Evolutionary conservation across 2,113 vertebrate genomes (phyloP), one percentile per base, ranked within the genome.

Genomic region (Antennarius striatus): DNA sequence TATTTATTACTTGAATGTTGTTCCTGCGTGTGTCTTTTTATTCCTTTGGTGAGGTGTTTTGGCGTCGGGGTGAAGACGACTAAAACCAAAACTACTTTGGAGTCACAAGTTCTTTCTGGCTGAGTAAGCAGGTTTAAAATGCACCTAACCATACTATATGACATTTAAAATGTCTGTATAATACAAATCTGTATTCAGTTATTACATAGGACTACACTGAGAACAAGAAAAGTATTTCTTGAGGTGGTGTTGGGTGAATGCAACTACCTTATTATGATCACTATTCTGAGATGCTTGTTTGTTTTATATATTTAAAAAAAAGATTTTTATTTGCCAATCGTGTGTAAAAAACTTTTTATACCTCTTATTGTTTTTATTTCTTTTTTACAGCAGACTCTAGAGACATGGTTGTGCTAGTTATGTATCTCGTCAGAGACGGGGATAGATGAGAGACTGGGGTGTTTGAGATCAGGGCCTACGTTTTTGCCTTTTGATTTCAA

Each of bases 401-500:
- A 63, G 68, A 82, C 16, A 49, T 79, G 66, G 74, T 61, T 79
- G 54, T 59, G 63, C 71, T 70, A 64, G 73, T 83, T 13, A 39
- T 7, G 32, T 36, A 36, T 73, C 57, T 63, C 4, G 15, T 15
- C 28, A n/a, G 68, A 73, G 61, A 61, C 59, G 45, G 67, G 17
- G 49, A 30, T 58, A 55, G 47, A 61, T 29, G 5, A 28, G 10
- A 16, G 10, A 28, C 45, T 43, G 49, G 73, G 47, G 53, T 14
- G 45, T 59, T 30, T 73, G 65, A 68, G 62, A 60, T 74, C 53
- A 73, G 70, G 56, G 90, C 80, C 90, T 84, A 65, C 22, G 55
- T 51, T 73, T 83, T 80, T 90, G 87, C 86, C 78, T 67, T 88
- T 91, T 88, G 52, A 83, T 88, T 90, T 88, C 77, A 73, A 84